Evolutionary conservation across 2,797 vertebrate genomes (phyloP), one percentile per base, ranked within the genome.

Genomic region (Phoebastria nigripes): DNA sequence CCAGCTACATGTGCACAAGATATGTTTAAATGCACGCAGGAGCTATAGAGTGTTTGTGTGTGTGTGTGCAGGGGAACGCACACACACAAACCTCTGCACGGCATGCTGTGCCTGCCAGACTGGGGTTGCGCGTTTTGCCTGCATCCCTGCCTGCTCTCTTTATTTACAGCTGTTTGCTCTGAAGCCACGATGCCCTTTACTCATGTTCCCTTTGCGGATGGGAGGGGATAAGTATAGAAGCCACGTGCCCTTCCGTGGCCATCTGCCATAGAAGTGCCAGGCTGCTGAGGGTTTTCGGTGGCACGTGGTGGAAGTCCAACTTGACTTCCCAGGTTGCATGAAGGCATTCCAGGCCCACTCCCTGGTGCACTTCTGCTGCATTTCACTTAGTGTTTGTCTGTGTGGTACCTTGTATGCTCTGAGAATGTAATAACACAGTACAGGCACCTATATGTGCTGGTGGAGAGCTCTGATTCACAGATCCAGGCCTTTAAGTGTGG

Each of bases 51-150:
- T 8, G 39, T 44, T 12, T 22, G 41, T 14, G 7, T 12, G 44
- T n/a, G 39, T 31, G 26, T 0, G 2, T 15, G 10, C 11, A 6
- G 61, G 14, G 20, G 20, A 12, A 12, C 4, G 19, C 15, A 44
- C 29, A n/a, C 28, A 7, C 56, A 11, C 15, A 47, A 42, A 29
- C 12, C 10, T 46, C 65, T 33, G 56, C 8, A 14, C 35, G 20
- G 18, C 20, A 5, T 3, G 21, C 25, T 55, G 10, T 28, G 22
- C 6, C 0, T 17, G 25, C 29, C 58, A 33, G 15, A 7, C 58
- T 8, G 39, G 44, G 25, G 8, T 29, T 26, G 24, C 29, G 5
- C 3, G 7, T 11, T 55, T 39, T 33, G 5, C 41, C 72, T 52
- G 54, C 35, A 54, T 59, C 71, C 37, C 54, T 78, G 51, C 46